Evolutionary conservation across 2,113 vertebrate genomes (phyloP), one percentile per base, ranked within the genome.

Genomic region (Thalassoma bifasciatum): DNA sequence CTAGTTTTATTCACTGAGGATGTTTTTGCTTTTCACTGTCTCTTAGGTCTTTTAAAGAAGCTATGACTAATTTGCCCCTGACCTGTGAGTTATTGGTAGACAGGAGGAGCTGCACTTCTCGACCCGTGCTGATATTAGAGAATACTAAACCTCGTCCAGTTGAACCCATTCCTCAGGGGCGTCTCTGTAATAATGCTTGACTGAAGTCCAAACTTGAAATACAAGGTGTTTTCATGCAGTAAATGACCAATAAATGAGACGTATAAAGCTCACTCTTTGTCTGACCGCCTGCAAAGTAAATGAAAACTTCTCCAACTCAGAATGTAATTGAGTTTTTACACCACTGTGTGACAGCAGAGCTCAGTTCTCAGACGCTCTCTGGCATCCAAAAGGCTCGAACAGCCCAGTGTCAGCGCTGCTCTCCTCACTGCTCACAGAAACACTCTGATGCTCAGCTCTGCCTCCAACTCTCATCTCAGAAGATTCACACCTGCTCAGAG

Each of bases 311-410:
- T 62, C 19, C 19, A 10, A 12, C 65, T 63, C 30, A 63, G 21
- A 6, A 62, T 91, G 88, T 67, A 86, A 75, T 88, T 79, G 58
- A 84, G 75, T 74, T 17, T 63, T 61, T 26, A 38, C 46, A 67
- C 90, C 90, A 90, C 87, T 76, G 78, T 83, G 90, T 88, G 91
- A 81, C 91, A 92, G 90, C 85, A 92, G 78, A 89, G 88, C 65
- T 54, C 66, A 50, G 42, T 47, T 6, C 72, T 78, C 74, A 6
- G 61, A 68, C 46, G 70, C 30, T 79, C 66, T 79, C 46, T 46
- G 72, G 17, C 63, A 71, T 65, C 58, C 23, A 68, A 50, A 79
- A 49, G 61, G 52, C 65, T 84, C 64, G 17, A 56, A 14, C 69
- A 82, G 47, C 53, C 77, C 68, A 75, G 47, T 83, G 61, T 81